These are phyloP conservation scores for Apis florea DNA, from an alignment of 1,140 invertebrate species.

Conservation along the genomic window DNA sequence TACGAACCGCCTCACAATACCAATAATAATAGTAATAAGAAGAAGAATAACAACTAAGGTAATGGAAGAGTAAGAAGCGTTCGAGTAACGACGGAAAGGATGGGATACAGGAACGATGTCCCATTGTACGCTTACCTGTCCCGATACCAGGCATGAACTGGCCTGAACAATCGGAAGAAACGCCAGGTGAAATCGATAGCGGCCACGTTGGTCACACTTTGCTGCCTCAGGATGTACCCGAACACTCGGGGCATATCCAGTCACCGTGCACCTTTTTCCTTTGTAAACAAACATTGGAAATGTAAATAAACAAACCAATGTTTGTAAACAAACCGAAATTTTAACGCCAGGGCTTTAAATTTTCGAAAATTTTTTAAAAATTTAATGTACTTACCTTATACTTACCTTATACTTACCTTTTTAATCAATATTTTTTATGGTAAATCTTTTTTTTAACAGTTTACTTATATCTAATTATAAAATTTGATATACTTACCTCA, in stretches of 20 bases:
- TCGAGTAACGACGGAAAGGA: constrained; percentile 54
- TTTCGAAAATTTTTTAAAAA: no score
- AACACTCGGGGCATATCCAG: constrained; percentile 8
- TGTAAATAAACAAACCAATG: no score
- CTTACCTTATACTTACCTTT: no score
- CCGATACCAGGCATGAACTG: constrained; percentile 67
- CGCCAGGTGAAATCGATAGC: constrained; percentile 51
- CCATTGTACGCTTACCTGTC: constrained; percentile 55
- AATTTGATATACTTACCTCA: no score
- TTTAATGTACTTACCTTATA: no score
- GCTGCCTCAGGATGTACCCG: constrained; percentile 45
- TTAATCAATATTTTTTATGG: no score
- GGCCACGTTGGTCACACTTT: constrained; percentile 55
- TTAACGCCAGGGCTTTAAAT: no score
- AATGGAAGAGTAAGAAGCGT: constrained; percentile 55
- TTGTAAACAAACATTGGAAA: neutral
- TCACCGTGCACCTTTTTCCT: constrained; percentile 28
- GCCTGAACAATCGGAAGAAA: constrained; percentile 65
- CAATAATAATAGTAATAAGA: constrained; percentile 57
- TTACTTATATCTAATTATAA: no score
- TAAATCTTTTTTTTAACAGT: no score
- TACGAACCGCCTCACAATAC: constrained; percentile 45
- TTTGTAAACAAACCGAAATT: no score
- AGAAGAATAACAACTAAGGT: constrained; percentile 55
- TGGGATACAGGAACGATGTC: constrained; percentile 50